Evolutionary conservation across 92 coral and sea anemone species (phyloP).

Genomic region (Heteractis magnifica): DNA sequence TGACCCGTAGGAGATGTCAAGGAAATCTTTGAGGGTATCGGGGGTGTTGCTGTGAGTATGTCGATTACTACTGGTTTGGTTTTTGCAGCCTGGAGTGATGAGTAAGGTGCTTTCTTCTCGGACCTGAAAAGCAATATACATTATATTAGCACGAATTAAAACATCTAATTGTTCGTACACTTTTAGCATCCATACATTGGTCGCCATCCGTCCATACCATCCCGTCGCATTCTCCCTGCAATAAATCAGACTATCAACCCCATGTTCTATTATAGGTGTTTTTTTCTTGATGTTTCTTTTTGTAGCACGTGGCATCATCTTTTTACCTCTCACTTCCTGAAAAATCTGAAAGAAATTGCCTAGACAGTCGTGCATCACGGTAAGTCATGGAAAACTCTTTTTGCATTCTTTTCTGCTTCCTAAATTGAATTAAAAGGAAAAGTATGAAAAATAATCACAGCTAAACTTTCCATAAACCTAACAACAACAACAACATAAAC

Average conservation of each 20-base stretch:
- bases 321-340: background rate
- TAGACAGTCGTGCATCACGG: background rate
- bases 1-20: background rate
- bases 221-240: too few species aligned
- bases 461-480: background rate
- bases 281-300: background rate
- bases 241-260: too few species aligned
- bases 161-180: background rate
- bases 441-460: background rate
- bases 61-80: constrained; percentile 1
- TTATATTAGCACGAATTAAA: background rate
- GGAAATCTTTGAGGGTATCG: background rate
- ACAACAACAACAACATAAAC: background rate
- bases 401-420: background rate
- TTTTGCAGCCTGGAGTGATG: background rate
- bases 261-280: too few species aligned
- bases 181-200: too few species aligned
- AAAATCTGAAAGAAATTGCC: background rate
- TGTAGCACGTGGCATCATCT: background rate
- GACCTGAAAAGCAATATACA: background rate
- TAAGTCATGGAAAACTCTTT: background rate
- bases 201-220: too few species aligned
- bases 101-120: background rate
- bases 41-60: background rate
- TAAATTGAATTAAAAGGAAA: background rate